phyloP scores from a whole-genome alignment of 2,888 invertebrate species.

The Drosophila conformis region DNA sequence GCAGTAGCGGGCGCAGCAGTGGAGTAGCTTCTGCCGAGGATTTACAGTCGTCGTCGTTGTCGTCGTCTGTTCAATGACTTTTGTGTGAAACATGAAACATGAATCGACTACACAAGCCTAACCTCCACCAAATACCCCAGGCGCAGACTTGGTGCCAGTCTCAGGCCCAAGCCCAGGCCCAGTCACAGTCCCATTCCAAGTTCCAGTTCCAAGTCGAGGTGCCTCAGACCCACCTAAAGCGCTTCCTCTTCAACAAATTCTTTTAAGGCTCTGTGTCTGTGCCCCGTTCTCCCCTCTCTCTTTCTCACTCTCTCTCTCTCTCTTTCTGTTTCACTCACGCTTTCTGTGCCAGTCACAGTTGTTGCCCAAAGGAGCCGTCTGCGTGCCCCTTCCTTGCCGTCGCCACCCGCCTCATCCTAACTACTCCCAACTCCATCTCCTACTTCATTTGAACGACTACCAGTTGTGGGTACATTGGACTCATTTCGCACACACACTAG shows the following conservation, averaged over 20 bases:
- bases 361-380: slow-evolving; percentile 68
- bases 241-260: slow-evolving; percentile 75
- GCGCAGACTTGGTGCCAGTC: slow-evolving; percentile 3
- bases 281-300: background rate
- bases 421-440: background rate
- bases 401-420: background rate
- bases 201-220: slow-evolving; percentile 48
- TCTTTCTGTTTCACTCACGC: slow-evolving; percentile 4
- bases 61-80: slow-evolving; percentile 82
- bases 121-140: slow-evolving; percentile 17
- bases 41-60: slow-evolving; percentile 35
- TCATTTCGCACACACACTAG: slow-evolving; percentile 70
- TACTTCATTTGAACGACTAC: slow-evolving; percentile 17
- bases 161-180: background rate
- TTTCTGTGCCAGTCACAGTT: slow-evolving; percentile 2
- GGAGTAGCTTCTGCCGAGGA: slow-evolving; percentile 7
- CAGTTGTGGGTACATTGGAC: slow-evolving; percentile 77
- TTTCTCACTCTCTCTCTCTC: background rate
- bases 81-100: slow-evolving; percentile 70
- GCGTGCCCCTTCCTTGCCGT: slow-evolving; percentile 37
- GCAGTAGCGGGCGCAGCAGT: background rate
- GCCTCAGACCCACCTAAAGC: slow-evolving; percentile 69
- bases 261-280: slow-evolving; percentile 59
- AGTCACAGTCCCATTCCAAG: slow-evolving; percentile 12
- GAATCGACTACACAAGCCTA: slow-evolving; percentile 76